These are phyloP conservation scores for Dromaius novaehollandiae DNA, from an alignment of 2,113 vertebrate genomes.

Conservation along the genomic window DNA sequence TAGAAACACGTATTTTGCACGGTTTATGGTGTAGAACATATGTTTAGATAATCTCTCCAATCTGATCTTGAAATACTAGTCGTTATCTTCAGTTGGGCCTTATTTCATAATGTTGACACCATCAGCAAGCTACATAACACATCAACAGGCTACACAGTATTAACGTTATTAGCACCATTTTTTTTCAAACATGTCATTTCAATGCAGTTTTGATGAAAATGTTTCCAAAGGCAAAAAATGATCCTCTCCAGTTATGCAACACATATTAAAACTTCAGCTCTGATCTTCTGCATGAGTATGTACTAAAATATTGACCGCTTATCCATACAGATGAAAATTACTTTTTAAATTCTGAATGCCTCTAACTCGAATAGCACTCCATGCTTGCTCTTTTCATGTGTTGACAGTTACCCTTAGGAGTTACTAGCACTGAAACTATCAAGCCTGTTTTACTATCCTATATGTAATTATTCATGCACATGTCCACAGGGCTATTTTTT, in stretches of 20 bases:
- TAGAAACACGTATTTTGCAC: not conserved
- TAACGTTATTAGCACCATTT: constrained; percentile 57
- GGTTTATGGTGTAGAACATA: constrained; percentile 8
- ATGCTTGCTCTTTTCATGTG: constrained; percentile 48
- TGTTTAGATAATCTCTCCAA: constrained; percentile 38
- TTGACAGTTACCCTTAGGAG: constrained; percentile 44
- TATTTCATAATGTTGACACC: constrained; percentile 41
- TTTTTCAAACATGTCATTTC: constrained; percentile 5
- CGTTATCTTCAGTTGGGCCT: constrained; percentile 14
- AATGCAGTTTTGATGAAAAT: constrained; percentile 26
- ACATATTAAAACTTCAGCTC: not conserved
- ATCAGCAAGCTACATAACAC: constrained; percentile 20
- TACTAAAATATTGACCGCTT: constrained; percentile 32
- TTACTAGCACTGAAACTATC: constrained; percentile 33
- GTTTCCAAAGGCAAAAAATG: not conserved
- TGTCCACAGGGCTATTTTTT: constrained; percentile 25
- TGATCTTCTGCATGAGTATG: not conserved
- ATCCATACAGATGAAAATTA: constrained; percentile 22
- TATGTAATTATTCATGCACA: constrained; percentile 44
- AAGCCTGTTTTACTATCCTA: constrained; percentile 32
- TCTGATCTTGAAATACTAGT: constrained; percentile 34
- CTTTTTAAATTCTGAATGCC: constrained; percentile 40
- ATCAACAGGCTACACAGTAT: not conserved
- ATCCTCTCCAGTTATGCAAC: not conserved
- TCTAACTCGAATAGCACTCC: constrained; percentile 33